phyloP scores from a whole-genome alignment of 92 coral and sea anemone species.

The Zoanthus sociatus region DNA sequence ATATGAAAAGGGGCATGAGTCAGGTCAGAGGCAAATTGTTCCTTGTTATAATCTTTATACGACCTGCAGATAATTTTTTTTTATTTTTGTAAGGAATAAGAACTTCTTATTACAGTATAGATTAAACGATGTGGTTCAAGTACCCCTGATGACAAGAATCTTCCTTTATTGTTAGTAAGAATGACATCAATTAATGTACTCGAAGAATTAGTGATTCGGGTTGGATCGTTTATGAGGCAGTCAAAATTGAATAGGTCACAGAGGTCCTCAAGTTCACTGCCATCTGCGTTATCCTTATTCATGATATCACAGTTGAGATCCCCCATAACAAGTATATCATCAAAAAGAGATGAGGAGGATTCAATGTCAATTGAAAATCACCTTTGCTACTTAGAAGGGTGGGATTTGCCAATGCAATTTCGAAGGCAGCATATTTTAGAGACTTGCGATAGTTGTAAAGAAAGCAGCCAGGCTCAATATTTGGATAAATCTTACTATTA shows the following conservation, averaged over 20 bases:
- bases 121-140: conserved; percentile 51
- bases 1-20: conserved; percentile 48
- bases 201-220: conserved; percentile 34
- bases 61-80: conserved; percentile 47
- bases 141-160: conserved; percentile 55
- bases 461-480: conserved; percentile 26
- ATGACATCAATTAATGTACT: conserved; percentile 51
- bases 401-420: conserved; percentile 32
- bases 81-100: conserved; percentile 28
- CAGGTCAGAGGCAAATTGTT: conserved; percentile 49
- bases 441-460: conserved; percentile 31
- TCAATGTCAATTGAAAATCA: conserved; percentile 21
- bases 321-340: conserved; percentile 45
- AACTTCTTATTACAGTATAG: conserved; percentile 42
- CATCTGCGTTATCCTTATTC: conserved; percentile 32
- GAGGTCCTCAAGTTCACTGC: conserved; percentile 40
- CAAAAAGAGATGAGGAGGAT: conserved; percentile 28
- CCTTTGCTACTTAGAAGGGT: conserved; percentile 8
- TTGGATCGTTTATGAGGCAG: conserved; percentile 49
- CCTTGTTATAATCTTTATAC: conserved; percentile 39
- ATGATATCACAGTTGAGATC: conserved; percentile 50
- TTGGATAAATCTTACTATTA: conserved; percentile 25
- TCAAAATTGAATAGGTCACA: conserved; percentile 52
- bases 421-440: conserved; percentile 33
- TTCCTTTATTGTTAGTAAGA: conserved; percentile 35